phyloP scores from a whole-genome alignment of 2,113 vertebrate species.

The Oceanites oceanicus region DNA sequence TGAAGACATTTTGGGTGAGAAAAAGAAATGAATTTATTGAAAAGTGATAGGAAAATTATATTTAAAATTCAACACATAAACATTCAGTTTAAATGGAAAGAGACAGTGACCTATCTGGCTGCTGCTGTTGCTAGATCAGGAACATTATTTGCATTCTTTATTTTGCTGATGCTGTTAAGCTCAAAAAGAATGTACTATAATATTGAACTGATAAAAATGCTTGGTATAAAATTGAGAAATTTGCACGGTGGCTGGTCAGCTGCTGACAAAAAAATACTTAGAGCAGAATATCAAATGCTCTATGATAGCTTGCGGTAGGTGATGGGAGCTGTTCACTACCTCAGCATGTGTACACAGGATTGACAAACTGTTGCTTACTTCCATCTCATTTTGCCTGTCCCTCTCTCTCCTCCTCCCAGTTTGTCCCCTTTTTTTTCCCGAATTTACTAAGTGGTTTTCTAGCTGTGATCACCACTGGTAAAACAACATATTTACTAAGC shows the following conservation, averaged over 20 bases:
- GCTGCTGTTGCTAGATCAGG: slow-evolving; percentile 15
- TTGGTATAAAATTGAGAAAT: slow-evolving; percentile 26
- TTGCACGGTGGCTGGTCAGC: not conserved
- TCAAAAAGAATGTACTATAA: not conserved
- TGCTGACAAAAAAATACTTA: not conserved
- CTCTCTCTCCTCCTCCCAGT: fast-evolving
- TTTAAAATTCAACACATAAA: slow-evolving; percentile 65
- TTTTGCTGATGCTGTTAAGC: slow-evolving; percentile 53
- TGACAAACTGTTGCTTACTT: not conserved
- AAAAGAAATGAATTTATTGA: slow-evolving; percentile 48
- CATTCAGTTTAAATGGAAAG: not conserved
- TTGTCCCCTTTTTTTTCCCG: not conserved
- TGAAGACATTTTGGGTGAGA: not conserved
- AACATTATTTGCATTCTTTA: slow-evolving; percentile 66
- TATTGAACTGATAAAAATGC: slow-evolving; percentile 22
- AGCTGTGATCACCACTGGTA: not conserved
- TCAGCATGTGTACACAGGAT: not conserved
- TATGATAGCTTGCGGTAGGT: not conserved
- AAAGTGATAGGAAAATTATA: slow-evolving; percentile 47
- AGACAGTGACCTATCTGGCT: not conserved
- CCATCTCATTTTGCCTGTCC: not conserved
- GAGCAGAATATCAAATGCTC: not conserved
- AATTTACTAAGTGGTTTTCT: not conserved
- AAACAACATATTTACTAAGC: not conserved
- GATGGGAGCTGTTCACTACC: not conserved